Evolutionary conservation across 2,888 invertebrate genomes (phyloP).

Genomic region (Fragum fragum): DNA sequence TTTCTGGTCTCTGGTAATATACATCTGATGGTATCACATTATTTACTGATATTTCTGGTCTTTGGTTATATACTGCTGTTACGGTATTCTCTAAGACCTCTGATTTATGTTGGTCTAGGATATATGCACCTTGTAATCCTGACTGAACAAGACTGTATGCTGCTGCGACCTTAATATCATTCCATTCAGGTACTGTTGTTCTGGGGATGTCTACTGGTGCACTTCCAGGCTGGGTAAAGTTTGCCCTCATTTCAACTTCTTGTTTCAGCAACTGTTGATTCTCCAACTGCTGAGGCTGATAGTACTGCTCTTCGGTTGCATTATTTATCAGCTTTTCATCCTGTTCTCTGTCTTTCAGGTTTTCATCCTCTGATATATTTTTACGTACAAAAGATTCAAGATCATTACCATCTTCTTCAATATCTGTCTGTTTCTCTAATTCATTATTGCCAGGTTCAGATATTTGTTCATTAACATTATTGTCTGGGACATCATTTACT

Average conservation of each 20-base stretch:
- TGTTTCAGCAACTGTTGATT: neutral
- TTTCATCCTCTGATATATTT: constrained; percentile 15
- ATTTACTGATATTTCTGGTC: neutral
- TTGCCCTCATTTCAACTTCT: neutral
- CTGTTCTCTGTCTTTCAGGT: neutral
- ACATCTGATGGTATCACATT: neutral
- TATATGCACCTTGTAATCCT: neutral
- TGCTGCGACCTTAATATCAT: constrained; percentile 4
- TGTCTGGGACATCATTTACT: neutral
- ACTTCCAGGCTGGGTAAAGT: neutral
- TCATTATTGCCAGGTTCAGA: neutral
- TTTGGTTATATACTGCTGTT: neutral
- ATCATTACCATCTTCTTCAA: neutral
- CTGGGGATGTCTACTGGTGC: neutral
- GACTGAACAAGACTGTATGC: neutral
- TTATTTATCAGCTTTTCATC: neutral
- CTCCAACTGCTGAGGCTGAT: neutral
- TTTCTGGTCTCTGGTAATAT: neutral
- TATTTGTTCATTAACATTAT: neutral
- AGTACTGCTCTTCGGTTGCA: neutral
- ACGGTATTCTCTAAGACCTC: neutral
- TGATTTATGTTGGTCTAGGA: neutral
- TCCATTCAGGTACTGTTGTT: neutral
- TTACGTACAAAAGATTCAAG: constrained; percentile 23
- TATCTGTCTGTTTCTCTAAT: neutral